Conservation (phyloP, 2,113 vertebrate species). For the Cebus imitator region DNA sequence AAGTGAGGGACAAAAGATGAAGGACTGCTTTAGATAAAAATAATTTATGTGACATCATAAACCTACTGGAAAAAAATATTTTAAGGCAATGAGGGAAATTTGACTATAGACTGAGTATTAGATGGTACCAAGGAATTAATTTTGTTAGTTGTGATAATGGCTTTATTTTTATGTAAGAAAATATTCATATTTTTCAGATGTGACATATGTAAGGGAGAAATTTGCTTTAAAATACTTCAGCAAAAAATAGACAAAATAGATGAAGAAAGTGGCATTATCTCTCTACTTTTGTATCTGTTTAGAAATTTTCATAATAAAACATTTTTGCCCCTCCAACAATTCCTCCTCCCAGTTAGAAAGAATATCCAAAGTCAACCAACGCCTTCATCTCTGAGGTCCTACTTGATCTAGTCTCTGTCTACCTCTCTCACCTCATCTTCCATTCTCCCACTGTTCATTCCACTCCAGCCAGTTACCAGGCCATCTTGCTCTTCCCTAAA, state of each 20-base stretch:
- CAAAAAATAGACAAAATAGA: background rate
- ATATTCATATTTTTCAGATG: background rate
- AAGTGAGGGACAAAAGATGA: background rate
- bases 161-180: constrained; percentile 38
- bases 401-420: background rate
- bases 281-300: background rate
- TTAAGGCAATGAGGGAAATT: background rate
- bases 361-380: background rate
- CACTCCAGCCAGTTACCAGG: background rate
- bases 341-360: constrained; percentile 1
- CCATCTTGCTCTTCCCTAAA: constrained; percentile 8
- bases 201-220: background rate
- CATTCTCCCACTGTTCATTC: background rate
- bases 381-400: background rate
- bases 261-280: background rate
- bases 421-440: background rate
- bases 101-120: background rate
- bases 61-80: background rate
- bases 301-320: background rate
- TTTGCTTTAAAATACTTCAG: constrained; percentile 27
- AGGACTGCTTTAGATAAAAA: background rate
- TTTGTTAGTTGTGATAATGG: background rate
- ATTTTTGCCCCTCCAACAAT: background rate
- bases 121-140: background rate
- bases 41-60: background rate